Conservation (phyloP, 2,113 vertebrate species). For the Phyllostomus hastatus region DNA sequence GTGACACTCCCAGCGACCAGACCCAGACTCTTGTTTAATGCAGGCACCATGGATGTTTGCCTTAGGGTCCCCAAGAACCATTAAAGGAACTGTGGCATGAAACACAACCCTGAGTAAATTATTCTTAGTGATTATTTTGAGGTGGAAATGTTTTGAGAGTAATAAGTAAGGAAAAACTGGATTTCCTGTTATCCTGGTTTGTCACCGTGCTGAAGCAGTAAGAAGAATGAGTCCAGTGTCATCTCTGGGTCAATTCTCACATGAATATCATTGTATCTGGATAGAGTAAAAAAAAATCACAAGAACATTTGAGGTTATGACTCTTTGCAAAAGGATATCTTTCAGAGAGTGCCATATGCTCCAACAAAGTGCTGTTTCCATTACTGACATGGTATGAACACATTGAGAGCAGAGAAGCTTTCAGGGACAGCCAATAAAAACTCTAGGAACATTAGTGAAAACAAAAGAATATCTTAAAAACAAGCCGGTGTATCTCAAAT, state of each 20-base stretch:
- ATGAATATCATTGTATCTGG: neutral
- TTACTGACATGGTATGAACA: neutral
- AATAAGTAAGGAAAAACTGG: rapidly evolving
- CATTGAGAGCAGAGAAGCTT: neutral
- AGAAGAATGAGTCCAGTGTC: neutral
- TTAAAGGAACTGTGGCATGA: neutral
- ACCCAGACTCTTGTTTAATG: neutral
- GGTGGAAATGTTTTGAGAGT: neutral
- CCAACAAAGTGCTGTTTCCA: neutral
- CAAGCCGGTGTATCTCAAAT: conserved; percentile 59
- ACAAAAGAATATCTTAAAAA: conserved; percentile 52
- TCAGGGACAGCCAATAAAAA: conserved; percentile 40
- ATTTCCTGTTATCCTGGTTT: neutral
- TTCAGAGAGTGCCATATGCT: neutral
- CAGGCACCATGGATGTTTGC: neutral
- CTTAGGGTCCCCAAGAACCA: rapidly evolving
- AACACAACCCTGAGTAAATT: neutral
- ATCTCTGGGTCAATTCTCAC: neutral
- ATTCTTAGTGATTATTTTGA: neutral
- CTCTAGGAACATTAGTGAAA: conserved; percentile 32
- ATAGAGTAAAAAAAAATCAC: neutral
- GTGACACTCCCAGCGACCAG: neutral
- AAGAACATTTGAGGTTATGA: neutral
- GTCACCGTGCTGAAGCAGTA: neutral
- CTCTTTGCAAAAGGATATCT: neutral